Percentiles rank a stretch among this genome's conserved stretches.
phyloP scores from a whole-genome alignment of 1,140 invertebrate species.

The Trachymyrmex septentrionalis region DNA sequence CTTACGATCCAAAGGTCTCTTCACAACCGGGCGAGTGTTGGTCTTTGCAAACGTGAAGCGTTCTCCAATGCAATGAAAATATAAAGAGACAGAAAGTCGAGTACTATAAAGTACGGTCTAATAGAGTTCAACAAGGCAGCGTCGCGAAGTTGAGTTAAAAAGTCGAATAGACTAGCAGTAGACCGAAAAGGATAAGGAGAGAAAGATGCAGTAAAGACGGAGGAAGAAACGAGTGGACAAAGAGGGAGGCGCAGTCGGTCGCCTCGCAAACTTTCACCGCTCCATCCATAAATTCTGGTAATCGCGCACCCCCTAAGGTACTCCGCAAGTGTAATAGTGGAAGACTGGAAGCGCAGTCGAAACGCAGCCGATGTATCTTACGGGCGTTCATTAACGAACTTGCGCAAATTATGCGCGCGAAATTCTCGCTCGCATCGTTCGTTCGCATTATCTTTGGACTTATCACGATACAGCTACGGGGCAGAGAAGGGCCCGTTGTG shows the following conservation, averaged over 20 bases:
- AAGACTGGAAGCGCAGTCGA: slow-evolving; percentile 30
- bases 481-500: slow-evolving; percentile 47
- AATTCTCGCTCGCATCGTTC: slow-evolving; percentile 39
- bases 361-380: slow-evolving; percentile 52
- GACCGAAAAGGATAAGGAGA: slow-evolving; percentile 25
- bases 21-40: slow-evolving; percentile 18
- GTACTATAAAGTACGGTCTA: slow-evolving; percentile 19
- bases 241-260: background rate
- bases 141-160: slow-evolving; percentile 1
- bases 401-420: slow-evolving; percentile 52
- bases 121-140: background rate
- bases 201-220: background rate
- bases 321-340: slow-evolving; percentile 9
- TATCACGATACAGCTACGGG: slow-evolving; percentile 32
- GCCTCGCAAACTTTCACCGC: slow-evolving; percentile 41
- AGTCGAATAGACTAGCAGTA: slow-evolving; percentile 3
- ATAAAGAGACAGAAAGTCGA: slow-evolving; percentile 3
- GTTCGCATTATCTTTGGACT: slow-evolving; percentile 16
- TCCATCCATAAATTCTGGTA: slow-evolving; percentile 53
- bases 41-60: background rate
- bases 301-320: slow-evolving; percentile 31
- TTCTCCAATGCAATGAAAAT: background rate
- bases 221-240: slow-evolving; percentile 6
- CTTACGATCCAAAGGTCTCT: slow-evolving; percentile 50
- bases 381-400: slow-evolving; percentile 50